These are phyloP conservation scores for Macquaria australasica DNA, from an alignment of 2,113 vertebrate species.

Conservation along the genomic window DNA sequence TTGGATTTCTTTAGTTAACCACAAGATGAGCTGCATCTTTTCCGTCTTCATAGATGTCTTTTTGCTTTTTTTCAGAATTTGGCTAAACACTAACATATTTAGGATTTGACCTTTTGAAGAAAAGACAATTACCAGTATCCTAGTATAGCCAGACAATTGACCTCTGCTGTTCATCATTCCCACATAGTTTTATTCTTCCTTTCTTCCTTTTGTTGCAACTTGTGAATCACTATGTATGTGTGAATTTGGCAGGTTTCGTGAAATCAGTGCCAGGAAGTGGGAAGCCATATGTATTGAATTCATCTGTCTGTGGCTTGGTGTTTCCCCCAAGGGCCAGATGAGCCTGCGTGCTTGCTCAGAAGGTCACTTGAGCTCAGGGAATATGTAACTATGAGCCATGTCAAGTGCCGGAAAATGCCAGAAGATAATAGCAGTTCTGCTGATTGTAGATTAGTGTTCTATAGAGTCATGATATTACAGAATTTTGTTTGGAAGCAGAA, in stretches of 20 bases:
- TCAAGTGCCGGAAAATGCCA: conserved; percentile 54
- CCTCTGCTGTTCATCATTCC: conserved; percentile 2
- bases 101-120: conserved; percentile 6
- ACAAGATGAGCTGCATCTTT: conserved; percentile 6
- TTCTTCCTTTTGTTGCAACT: neutral
- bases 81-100: neutral
- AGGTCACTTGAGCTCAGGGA: conserved; percentile 68
- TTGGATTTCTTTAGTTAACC: conserved; percentile 5
- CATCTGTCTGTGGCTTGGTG: conserved; percentile 52
- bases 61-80: conserved; percentile 2
- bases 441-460: conserved; percentile 20
- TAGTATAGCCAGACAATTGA: neutral
- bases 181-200: conserved; percentile 1
- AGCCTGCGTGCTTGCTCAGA: conserved; percentile 62
- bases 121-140: neutral
- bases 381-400: conserved; percentile 66
- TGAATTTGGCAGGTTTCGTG: conserved; percentile 59
- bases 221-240: conserved; percentile 4
- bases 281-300: conserved; percentile 55
- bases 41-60: neutral
- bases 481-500: conserved; percentile 40
- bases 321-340: conserved; percentile 60
- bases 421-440: conserved; percentile 34
- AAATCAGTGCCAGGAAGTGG: conserved; percentile 54
- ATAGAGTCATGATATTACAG: conserved; percentile 35